A percentile compares a stretch with the other conserved stretches of the same genome.
phyloP scores from a whole-genome alignment of 2,888 invertebrate species.

The Thereva nobilitata region DNA sequence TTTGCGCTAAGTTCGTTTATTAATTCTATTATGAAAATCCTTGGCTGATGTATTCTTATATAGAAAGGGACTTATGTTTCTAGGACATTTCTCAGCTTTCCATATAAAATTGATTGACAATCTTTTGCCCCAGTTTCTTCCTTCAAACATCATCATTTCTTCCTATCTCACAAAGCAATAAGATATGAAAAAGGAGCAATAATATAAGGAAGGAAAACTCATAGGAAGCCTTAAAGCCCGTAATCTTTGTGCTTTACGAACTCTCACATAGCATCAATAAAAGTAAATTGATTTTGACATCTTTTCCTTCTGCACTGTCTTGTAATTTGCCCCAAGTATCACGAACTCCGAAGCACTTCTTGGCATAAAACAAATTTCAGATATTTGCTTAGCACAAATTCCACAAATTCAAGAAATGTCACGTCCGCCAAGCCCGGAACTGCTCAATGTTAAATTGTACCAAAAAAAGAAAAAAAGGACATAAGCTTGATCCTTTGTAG shows the following conservation, averaged over 20 bases:
- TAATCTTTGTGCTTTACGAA: slow-evolving; percentile 26
- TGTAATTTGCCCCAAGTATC: slow-evolving; percentile 25
- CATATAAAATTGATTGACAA: too few species aligned
- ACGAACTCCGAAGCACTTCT: slow-evolving; percentile 26
- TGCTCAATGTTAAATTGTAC: neutral
- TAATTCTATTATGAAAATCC: too few species aligned
- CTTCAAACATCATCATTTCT: too few species aligned
- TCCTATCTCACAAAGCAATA: too few species aligned
- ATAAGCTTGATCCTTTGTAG: slow-evolving; percentile 6
- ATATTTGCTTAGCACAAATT: slow-evolving; percentile 43
- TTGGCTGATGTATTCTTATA: too few species aligned
- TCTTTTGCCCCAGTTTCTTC: too few species aligned
- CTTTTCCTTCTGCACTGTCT: too few species aligned
- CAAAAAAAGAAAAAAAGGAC: neutral
- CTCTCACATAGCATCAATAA: slow-evolving; percentile 29
- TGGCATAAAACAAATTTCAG: slow-evolving; percentile 31
- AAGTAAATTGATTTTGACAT: slow-evolving; percentile 30
- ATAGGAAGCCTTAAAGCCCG: slow-evolving; percentile 7
- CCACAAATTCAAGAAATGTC: slow-evolving; percentile 39
- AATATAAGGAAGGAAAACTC: too few species aligned
- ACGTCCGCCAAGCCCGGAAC: slow-evolving; percentile 31
- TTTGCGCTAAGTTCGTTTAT: too few species aligned
- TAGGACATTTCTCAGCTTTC: too few species aligned
- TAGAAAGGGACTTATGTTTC: too few species aligned
- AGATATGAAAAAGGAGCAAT: too few species aligned